phyloP scores from a whole-genome alignment of 2,888 invertebrate genomes.

The Calameuta idolon region DNA sequence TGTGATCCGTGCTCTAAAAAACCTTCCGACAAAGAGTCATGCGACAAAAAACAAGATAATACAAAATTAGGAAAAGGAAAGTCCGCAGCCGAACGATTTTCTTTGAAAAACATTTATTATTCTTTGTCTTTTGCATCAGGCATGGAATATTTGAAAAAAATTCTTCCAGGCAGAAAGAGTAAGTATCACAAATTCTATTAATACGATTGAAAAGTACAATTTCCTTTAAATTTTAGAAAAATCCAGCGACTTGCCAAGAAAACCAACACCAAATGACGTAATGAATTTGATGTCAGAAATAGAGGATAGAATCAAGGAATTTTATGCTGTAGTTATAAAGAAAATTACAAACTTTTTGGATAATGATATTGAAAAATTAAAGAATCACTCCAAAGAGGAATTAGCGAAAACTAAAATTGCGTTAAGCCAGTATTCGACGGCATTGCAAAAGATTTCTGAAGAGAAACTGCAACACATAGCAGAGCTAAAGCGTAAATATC shows the following conservation, averaged over 20 bases:
- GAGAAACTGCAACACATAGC: slow-evolving; percentile 25
- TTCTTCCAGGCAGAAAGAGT: neutral
- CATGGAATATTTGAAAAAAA: neutral
- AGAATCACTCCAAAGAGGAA: slow-evolving; percentile 33
- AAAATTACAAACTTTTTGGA: slow-evolving; percentile 28
- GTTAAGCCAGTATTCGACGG: slow-evolving; percentile 26
- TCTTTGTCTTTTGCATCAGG: neutral
- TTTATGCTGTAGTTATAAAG: slow-evolving; percentile 24
- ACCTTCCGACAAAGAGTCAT: neutral
- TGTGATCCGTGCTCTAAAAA: neutral
- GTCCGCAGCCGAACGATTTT: neutral
- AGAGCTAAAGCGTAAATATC: slow-evolving; percentile 26
- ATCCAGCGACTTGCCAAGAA: neutral
- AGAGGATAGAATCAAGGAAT: slow-evolving; percentile 30
- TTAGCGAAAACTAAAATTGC: slow-evolving; percentile 24
- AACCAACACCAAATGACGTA: slow-evolving; percentile 11
- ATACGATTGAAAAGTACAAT: neutral
- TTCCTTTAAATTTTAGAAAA: neutral
- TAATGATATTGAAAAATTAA: slow-evolving; percentile 28
- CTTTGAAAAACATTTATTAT: neutral
- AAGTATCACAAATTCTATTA: neutral
- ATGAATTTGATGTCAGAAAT: slow-evolving; percentile 16
- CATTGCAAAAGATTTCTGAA: slow-evolving; percentile 30
- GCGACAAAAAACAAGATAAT: neutral
- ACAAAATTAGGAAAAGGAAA: neutral